A percentile compares a stretch with the other conserved stretches of the same genome.
Conservation (phyloP, 2,797 vertebrate genomes). For the Myoxocephalus aenaeus region DNA sequence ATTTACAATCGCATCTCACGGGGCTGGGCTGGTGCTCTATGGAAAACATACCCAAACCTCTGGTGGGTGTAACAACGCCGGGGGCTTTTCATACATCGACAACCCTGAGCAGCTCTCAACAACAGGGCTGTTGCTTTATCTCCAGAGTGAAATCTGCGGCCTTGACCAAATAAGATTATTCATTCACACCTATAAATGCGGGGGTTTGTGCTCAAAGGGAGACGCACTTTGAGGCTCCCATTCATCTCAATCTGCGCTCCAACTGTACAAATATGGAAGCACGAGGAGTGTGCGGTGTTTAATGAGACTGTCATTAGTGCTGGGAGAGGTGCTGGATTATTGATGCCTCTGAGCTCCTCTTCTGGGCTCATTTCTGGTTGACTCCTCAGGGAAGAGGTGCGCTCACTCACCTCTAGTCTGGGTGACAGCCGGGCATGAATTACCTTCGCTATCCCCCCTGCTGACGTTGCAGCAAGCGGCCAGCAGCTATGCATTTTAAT, state of each 20-base stretch:
- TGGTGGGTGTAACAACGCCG: constrained; percentile 48
- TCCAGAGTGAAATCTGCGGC: constrained; percentile 16
- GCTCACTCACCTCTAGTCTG: constrained; percentile 69
- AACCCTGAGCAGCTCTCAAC: constrained; percentile 33
- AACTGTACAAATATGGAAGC: constrained; percentile 52
- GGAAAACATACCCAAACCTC: constrained; percentile 63
- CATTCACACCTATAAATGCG: constrained; percentile 39
- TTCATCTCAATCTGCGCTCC: constrained; percentile 50
- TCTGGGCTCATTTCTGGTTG: constrained; percentile 66
- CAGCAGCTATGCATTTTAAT: constrained; percentile 66
- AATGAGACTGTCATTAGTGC: constrained; percentile 63
- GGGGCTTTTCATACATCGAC: constrained; percentile 33
- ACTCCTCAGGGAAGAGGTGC: constrained; percentile 60
- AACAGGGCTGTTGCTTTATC: not conserved
- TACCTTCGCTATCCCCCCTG: constrained; percentile 52
- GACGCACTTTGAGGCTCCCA: not conserved
- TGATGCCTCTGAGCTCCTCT: constrained; percentile 63
- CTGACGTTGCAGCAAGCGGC: constrained; percentile 78
- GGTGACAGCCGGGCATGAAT: constrained; percentile 79
- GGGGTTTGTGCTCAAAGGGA: not conserved
- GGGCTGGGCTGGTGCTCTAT: constrained; percentile 41
- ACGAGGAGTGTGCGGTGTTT: constrained; percentile 27
- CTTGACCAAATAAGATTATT: constrained; percentile 44
- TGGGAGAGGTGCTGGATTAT: constrained; percentile 61
- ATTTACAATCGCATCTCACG: constrained; percentile 69